Conservation (phyloP, 2,113 vertebrate genomes). For the Dromiciops gliroides region DNA sequence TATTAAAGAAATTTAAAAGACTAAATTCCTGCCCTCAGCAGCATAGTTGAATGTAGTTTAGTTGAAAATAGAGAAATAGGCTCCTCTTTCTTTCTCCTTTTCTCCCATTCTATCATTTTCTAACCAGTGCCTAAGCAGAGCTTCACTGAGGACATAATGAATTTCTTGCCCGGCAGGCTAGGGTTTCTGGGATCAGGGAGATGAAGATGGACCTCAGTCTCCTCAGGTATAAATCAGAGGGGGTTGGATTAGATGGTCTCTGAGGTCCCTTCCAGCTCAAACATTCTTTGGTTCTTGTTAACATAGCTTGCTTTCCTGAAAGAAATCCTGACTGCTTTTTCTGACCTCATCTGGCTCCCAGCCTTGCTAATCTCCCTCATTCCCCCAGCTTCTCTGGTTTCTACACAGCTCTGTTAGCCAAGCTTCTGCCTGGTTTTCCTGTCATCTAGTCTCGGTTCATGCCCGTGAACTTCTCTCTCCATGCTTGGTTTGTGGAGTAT, state of each 20-base stretch:
- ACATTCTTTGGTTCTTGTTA: not conserved
- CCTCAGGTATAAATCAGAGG: not conserved
- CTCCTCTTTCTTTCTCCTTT: not conserved
- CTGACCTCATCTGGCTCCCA: not conserved
- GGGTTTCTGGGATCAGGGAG: not conserved
- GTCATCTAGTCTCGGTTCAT: not conserved
- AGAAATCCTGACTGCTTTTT: not conserved
- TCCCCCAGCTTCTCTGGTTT: not conserved
- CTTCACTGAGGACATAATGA: not conserved
- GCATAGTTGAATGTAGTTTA: not conserved
- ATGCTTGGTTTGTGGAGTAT: not conserved
- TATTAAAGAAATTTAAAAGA: not conserved
- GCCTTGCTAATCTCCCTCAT: not conserved
- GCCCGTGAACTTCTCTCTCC: not conserved
- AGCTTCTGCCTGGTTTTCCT: not conserved
- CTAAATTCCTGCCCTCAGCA: not conserved
- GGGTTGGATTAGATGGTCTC: not conserved
- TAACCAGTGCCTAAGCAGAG: not conserved
- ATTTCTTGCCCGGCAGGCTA: not conserved
- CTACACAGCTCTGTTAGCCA: not conserved
- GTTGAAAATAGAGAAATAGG: not conserved
- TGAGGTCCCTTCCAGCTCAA: not conserved
- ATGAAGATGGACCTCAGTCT: not conserved
- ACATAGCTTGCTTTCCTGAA: not conserved
- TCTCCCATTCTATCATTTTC: not conserved